Conservation (phyloP, 1,140 invertebrate genomes). For the Periplaneta americana region DNA sequence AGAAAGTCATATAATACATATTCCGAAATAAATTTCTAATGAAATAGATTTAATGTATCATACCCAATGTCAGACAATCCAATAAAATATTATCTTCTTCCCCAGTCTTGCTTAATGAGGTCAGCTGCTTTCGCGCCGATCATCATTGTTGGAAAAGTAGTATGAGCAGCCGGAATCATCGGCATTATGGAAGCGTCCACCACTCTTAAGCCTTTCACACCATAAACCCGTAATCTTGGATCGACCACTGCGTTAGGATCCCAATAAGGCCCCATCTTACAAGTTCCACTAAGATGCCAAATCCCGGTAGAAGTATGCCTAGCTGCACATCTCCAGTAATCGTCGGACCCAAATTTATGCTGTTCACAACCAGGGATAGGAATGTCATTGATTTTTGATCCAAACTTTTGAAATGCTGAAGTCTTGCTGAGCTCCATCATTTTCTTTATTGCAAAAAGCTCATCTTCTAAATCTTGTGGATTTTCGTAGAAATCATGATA, state of each 20-base stretch:
- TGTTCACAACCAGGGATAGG: constrained; percentile 59
- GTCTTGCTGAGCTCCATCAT: constrained; percentile 51
- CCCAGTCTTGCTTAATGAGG: constrained; percentile 52
- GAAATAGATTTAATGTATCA: no score
- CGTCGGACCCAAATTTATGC: constrained; percentile 53
- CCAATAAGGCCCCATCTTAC: constrained; percentile 71
- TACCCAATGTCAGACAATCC: no score
- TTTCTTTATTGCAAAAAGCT: constrained; percentile 54
- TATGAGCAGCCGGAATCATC: constrained; percentile 51
- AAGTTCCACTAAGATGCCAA: constrained; percentile 74
- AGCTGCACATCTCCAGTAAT: constrained; percentile 68
- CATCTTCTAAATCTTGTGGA: constrained; percentile 54
- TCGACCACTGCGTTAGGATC: constrained; percentile 68
- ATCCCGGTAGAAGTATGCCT: constrained; percentile 63
- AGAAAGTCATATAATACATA: no score
- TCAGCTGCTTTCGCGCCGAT: constrained; percentile 66
- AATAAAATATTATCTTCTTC: no score
- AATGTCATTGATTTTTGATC: constrained; percentile 51
- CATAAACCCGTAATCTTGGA: constrained; percentile 59
- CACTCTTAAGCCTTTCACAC: constrained; percentile 60
- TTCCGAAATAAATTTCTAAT: no score
- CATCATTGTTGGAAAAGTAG: constrained; percentile 55
- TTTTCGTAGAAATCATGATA: constrained; percentile 73
- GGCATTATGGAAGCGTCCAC: constrained; percentile 71
- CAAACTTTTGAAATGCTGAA: constrained; percentile 48